Conservation (phyloP, 2,888 invertebrate species). For the Dasysyrphus albostriatus region DNA sequence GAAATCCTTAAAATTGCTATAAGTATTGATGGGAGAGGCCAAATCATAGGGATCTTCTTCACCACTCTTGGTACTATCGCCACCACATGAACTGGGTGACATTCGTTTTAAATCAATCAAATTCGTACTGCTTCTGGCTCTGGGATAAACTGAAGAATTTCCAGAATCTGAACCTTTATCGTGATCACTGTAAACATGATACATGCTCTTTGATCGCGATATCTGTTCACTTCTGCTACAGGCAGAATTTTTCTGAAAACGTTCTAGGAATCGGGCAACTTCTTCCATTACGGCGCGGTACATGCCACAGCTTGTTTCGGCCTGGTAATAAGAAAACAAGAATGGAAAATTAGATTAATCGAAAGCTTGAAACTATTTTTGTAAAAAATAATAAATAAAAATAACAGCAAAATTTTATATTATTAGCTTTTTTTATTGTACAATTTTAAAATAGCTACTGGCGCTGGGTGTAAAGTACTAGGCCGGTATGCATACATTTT, state of each 20-base stretch:
- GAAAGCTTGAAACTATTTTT: not conserved
- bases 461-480: too few species aligned
- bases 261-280: constrained; percentile 87
- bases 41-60: constrained; percentile 78
- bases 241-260: constrained; percentile 81
- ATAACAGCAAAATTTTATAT: too few species aligned
- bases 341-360: not conserved
- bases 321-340: constrained; percentile 82
- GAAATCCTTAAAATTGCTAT: constrained; percentile 85
- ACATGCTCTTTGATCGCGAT: constrained; percentile 83
- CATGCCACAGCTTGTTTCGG: constrained; percentile 88
- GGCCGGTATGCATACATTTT: too few species aligned
- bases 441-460: too few species aligned
- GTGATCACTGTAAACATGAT: constrained; percentile 81
- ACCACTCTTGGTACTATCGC: constrained; percentile 63
- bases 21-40: constrained; percentile 81
- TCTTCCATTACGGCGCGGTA: constrained; percentile 89
- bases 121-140: constrained; percentile 83
- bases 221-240: constrained; percentile 80
- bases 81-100: constrained; percentile 58
- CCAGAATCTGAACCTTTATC: constrained; percentile 73
- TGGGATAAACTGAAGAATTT: constrained; percentile 77
- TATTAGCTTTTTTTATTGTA: too few species aligned
- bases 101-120: constrained; percentile 77
- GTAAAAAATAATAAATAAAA: too few species aligned